phyloP scores from a whole-genome alignment of 1,140 invertebrate species.

The Mactra quadrangularis region DNA sequence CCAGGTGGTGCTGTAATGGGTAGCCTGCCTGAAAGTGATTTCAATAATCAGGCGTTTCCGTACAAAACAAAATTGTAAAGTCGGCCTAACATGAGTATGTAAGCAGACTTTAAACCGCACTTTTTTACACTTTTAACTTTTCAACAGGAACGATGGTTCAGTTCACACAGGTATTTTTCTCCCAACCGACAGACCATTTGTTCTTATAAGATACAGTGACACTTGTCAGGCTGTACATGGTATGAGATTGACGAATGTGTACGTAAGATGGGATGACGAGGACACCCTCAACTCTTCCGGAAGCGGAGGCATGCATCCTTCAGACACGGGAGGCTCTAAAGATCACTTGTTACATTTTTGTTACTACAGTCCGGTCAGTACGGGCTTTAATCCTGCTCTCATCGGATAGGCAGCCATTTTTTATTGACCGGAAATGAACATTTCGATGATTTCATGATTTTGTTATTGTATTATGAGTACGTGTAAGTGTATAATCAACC shows the following conservation, averaged over 20 bases:
- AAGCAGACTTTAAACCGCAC: too few species aligned
- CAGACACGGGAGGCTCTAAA: slow-evolving; percentile 34
- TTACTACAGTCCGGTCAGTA: slow-evolving; percentile 14
- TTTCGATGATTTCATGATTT: too few species aligned
- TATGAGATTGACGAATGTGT: slow-evolving; percentile 23
- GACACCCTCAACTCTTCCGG: slow-evolving; percentile 7
- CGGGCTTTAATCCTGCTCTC: slow-evolving; percentile 51
- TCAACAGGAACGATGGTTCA: slow-evolving; percentile 9
- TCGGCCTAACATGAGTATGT: too few species aligned
- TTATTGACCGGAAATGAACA: too few species aligned
- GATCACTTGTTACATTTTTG: slow-evolving; percentile 47
- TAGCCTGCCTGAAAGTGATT: too few species aligned
- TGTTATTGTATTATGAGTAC: too few species aligned
- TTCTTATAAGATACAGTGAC: slow-evolving; percentile 3
- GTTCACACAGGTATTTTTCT: not conserved
- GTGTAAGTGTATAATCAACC: too few species aligned
- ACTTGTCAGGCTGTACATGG: slow-evolving; percentile 26
- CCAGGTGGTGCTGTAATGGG: too few species aligned
- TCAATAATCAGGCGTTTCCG: too few species aligned
- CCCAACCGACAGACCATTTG: slow-evolving; percentile 14
- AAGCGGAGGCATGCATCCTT: slow-evolving; percentile 23
- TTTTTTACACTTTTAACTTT: too few species aligned
- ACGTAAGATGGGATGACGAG: slow-evolving; percentile 48
- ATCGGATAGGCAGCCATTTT: too few species aligned
- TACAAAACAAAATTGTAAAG: too few species aligned